Percentiles rank a stretch among this genome's conserved stretches.
These are phyloP conservation scores for Hyalella azteca DNA, from an alignment of 2,888 invertebrate genomes.

Conservation along the genomic window DNA sequence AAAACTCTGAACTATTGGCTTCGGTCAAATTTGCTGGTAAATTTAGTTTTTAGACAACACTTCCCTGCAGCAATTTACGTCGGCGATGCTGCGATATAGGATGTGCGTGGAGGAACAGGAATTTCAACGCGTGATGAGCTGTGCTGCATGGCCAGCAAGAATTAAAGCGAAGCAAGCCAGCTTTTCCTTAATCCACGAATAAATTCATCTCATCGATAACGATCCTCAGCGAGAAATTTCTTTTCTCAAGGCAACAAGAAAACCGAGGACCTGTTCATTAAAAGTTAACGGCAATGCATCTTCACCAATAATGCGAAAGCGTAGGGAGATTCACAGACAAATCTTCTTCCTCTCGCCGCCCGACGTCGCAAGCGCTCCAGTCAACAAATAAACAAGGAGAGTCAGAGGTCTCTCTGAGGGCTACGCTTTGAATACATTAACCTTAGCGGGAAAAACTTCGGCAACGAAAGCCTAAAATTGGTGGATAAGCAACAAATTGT, in stretches of 20 bases:
- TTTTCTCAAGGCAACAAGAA: constrained; percentile 2
- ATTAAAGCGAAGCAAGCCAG: neutral
- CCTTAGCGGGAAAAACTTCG: constrained; percentile 18
- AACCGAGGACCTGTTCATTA: neutral
- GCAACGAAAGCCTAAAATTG: constrained; percentile 30
- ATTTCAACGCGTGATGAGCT: too few species aligned
- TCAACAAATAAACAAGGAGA: constrained; percentile 26
- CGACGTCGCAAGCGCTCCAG: neutral
- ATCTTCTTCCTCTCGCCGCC: constrained; percentile 2
- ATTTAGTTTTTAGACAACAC: too few species aligned
- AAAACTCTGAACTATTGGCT: too few species aligned
- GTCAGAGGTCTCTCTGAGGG: constrained; percentile 21
- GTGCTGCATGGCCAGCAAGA: too few species aligned
- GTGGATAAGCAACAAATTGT: constrained; percentile 32
- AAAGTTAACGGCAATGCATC: constrained; percentile 32
- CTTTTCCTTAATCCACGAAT: neutral
- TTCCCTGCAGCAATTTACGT: too few species aligned
- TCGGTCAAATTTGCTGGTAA: too few species aligned
- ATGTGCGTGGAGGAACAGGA: too few species aligned
- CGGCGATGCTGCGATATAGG: too few species aligned
- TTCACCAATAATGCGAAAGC: constrained; percentile 25
- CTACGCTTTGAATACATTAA: constrained; percentile 21
- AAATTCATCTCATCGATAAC: constrained; percentile 27
- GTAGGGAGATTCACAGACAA: constrained; percentile 5
- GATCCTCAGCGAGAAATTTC: neutral